These are phyloP conservation scores for Brachypodius melanocephalos DNA, from an alignment of 2,113 vertebrate species.

Conservation along the genomic window DNA sequence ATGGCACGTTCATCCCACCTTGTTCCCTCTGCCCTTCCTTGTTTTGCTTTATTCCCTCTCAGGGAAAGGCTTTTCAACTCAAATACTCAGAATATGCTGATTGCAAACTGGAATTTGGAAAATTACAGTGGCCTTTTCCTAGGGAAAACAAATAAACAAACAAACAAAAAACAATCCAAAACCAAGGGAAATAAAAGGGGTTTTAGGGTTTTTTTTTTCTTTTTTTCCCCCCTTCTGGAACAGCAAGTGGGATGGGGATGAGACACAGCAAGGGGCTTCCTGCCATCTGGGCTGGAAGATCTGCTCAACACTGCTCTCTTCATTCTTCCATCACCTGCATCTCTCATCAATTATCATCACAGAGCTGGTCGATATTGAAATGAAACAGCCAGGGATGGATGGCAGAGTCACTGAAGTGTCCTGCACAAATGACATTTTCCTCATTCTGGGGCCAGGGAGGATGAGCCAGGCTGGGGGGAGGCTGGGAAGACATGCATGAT, in stretches of 20 bases:
- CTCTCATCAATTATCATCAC: neutral
- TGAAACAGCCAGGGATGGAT: constrained; percentile 8
- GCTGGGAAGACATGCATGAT: neutral
- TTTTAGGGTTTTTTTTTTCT: neutral
- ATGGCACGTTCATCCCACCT: neutral
- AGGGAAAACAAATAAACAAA: neutral
- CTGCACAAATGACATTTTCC: neutral
- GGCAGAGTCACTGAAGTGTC: neutral
- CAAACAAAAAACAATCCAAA: too few species aligned
- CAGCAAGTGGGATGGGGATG: neutral
- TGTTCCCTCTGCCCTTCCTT: neutral
- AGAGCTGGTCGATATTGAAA: constrained; percentile 35
- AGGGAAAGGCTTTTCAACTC: neutral
- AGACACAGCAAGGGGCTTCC: neutral
- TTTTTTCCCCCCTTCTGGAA: neutral
- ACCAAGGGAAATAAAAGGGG: too few species aligned
- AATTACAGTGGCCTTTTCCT: neutral
- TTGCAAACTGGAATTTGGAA: neutral
- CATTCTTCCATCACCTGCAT: neutral
- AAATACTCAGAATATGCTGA: neutral
- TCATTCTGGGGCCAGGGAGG: neutral
- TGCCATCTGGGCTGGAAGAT: neutral
- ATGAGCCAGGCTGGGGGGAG: neutral
- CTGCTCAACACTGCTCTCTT: neutral
- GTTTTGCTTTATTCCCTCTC: neutral